Base-by-base conservation (phyloP, 1,140 invertebrate genomes). In the Dreissena rostriformis region DNA sequence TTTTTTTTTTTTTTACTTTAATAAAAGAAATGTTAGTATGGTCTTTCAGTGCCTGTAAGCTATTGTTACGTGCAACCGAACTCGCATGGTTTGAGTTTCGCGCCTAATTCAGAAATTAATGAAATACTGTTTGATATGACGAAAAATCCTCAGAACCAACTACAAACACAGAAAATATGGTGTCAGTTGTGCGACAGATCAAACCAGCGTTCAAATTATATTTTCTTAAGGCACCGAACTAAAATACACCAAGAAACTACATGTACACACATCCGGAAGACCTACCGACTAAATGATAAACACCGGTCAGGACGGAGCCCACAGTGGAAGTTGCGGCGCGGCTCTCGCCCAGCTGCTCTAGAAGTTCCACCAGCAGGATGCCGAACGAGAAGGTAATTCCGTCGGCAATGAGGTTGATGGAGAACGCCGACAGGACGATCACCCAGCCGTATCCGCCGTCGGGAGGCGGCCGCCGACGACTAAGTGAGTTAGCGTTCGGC, bases 301-400 rank as follows among this genome's bases (percentile, higher is more conserved):
- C 97, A 1, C 97, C 96, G 95, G 97, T 97, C 19, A 98, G 94
- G 55, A 99, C 93, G 61, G 96, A 96, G 0, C 96, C 97, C 53
- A 98, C 97, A 96, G 96, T 97, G 0, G 97, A 96, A 0, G 97
- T 98, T 89, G 97, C 97, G 24, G 96, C 96, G 87, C 97, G 97
- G 4, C 95, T 95, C 57, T 96, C 96, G 15, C 95, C 94, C 90
- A 98, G 98, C 88, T 97, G 96, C 12, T 96, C 94, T 19, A 97
- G 93, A 88, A 99, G 96, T 88, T 98, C 96, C 0, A 97, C 96
- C 88, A 97, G 97, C 12, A 98, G 94, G 0, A 98, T 93, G 0
- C 98, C 98, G 92, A 98, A 98, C 0, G 97, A 97, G 88, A 98
- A 97, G 61, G 97, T 97, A 10, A 98, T 96, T 28, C 97, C 97